Evolutionary conservation across 2,888 invertebrate genomes (phyloP).

Genomic region (Drosophila recens): DNA sequence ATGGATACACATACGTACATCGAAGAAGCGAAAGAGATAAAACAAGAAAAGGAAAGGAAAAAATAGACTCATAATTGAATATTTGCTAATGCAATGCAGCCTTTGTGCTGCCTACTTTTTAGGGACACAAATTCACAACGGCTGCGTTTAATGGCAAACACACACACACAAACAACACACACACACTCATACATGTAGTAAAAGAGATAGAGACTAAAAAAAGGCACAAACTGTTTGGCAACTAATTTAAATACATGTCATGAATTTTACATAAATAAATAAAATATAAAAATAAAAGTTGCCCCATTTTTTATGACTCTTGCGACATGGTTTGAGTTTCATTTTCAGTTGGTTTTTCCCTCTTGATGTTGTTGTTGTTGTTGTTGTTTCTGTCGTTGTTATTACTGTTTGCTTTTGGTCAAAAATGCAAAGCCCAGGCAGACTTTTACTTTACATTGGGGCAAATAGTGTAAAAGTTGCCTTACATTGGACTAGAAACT

Average conservation of each 20-base stretch:
- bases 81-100: conserved; percentile 62
- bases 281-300: conserved; percentile 47
- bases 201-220: conserved; percentile 28
- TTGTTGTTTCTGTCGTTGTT: conserved; percentile 21
- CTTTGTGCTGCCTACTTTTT: conserved; percentile 53
- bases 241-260: conserved; percentile 77
- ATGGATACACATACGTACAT: conserved; percentile 1
- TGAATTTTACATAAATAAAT: conserved; percentile 76
- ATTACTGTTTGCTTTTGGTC: conserved; percentile 40
- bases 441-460: conserved; percentile 59
- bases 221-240: conserved; percentile 66
- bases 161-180: conserved; percentile 9
- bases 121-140: conserved; percentile 37
- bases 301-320: conserved; percentile 54
- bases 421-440: conserved; percentile 45
- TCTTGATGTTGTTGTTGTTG: background rate
- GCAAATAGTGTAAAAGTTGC: conserved; percentile 62
- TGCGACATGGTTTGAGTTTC: conserved; percentile 27
- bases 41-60: background rate
- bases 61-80: conserved; percentile 68
- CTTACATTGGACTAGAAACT: background rate
- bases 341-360: conserved; percentile 1
- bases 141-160: conserved; percentile 50
- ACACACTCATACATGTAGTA: conserved; percentile 4
- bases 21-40: conserved; percentile 4